Evolutionary conservation across 2,888 invertebrate genomes (phyloP), one percentile per base, ranked within the genome.

Genomic region (Andricus quercusramuli): DNA sequence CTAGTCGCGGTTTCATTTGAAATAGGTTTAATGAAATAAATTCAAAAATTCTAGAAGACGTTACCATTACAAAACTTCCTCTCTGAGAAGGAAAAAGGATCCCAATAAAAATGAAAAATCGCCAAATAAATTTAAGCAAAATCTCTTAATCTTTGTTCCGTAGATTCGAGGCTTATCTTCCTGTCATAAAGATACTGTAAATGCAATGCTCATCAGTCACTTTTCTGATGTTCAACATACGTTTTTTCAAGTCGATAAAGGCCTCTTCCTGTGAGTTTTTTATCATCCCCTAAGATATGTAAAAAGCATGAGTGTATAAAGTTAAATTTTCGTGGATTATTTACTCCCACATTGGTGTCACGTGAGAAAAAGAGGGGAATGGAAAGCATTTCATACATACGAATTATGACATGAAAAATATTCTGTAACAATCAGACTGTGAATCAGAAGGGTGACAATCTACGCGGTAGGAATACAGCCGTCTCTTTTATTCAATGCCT

Each of bases 401-500:
- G 9, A 68, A 68, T 47, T 44, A 47, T 25, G 17, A 22, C 15
- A 25, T 22, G 68, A n/a, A 56, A 74, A 32, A 70, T 51, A 59
- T 32, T n/a, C 29, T 74, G 20, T 56, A n/a, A n/a, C 56, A 56
- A 56, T 56, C 70, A 22, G 32, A 74, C 13, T 56, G 32, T 32
- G 32, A 74, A 56, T 74, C 56, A 56, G 56, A 56, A 74, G 56
- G 56, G 32, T n/a, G 56, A 74, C 32, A 59, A 74, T 74, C 13
- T 51, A 74, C 44, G n/a, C 22, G n/a, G 2, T 56, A 74, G 56
- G 32, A 59, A 74, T 74, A 74, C 37, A 56, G n/a, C 29, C 0
- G 5, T 56, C 32, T 56, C 9, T 20, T 74, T 51, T 68, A 25
- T 59, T 56, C 74, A n/a, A 74, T 37, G n/a, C 56, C 56, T 74